Evolutionary conservation across 2,797 vertebrate genomes (phyloP).

Genomic region (Limosa lapponica): DNA sequence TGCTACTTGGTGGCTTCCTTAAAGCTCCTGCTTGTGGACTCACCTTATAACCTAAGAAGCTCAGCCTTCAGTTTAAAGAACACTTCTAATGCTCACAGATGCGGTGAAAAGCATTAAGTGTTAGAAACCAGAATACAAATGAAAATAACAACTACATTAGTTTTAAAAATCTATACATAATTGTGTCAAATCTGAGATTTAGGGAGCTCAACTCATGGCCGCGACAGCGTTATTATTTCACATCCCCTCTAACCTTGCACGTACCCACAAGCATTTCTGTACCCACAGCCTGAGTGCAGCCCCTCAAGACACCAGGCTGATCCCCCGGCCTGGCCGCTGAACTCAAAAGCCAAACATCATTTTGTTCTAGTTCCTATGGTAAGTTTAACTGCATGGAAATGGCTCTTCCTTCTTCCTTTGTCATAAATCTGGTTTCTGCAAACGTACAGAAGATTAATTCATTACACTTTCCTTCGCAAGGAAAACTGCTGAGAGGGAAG

Average conservation of each 20-base stretch:
- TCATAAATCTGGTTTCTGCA: not conserved
- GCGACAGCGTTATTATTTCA: rapidly evolving
- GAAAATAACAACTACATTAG: not conserved
- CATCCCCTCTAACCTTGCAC: not conserved
- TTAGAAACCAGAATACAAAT: not conserved
- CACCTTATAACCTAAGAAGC: rapidly evolving
- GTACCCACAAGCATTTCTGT: rapidly evolving
- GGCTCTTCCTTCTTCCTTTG: not conserved
- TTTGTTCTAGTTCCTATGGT: rapidly evolving
- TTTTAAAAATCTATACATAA: not conserved
- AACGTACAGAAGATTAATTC: not conserved
- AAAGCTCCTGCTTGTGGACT: not conserved
- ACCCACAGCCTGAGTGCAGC: rapidly evolving
- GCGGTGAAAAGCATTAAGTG: not conserved
- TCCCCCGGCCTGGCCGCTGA: not conserved
- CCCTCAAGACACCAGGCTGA: rapidly evolving
- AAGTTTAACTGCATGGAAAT: not conserved
- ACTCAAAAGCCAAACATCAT: not conserved
- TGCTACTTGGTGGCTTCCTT: not conserved
- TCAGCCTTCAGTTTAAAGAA: not conserved
- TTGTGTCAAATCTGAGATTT: not conserved
- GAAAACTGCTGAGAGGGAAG: conserved; percentile 7
- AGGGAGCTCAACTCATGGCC: rapidly evolving
- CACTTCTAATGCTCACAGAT: not conserved
- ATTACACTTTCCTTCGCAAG: not conserved